Percentiles rank a stretch among this genome's conserved stretches.
phyloP scores from a whole-genome alignment of 2,888 invertebrate genomes.

The Hydraecia micacea region DNA sequence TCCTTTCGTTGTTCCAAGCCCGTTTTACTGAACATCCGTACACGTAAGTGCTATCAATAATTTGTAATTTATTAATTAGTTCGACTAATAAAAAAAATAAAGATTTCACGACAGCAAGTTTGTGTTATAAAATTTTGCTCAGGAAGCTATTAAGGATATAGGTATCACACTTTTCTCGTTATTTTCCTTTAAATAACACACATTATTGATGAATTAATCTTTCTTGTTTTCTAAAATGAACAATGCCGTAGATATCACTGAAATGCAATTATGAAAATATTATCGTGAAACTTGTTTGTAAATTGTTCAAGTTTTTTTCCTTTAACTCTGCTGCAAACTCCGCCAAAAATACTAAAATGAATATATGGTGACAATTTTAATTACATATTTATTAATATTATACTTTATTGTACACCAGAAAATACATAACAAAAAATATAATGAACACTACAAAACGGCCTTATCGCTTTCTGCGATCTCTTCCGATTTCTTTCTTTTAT shows the following conservation, averaged over 20 bases:
- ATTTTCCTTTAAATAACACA: constrained; percentile 3
- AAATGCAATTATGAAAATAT: constrained; percentile 40
- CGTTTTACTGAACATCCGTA: constrained; percentile 68
- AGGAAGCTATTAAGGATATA: constrained; percentile 10
- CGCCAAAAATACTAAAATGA: neutral
- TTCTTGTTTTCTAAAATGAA: constrained; percentile 35
- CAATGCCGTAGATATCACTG: constrained; percentile 32
- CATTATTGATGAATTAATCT: neutral
- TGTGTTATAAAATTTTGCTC: neutral
- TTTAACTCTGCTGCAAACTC: neutral
- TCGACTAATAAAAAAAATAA: neutral
- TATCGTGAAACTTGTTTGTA: constrained; percentile 6
- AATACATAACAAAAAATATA: neutral
- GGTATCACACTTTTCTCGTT: neutral
- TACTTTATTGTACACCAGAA: neutral
- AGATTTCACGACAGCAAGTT: neutral
- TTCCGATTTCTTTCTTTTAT: neutral
- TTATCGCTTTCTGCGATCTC: neutral
- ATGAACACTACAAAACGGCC: neutral
- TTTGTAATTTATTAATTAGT: constrained; percentile 44
- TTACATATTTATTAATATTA: neutral
- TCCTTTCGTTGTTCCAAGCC: constrained; percentile 73
- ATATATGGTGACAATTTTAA: neutral
- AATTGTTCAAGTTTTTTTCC: neutral
- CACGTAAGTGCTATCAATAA: constrained; percentile 71